Evolutionary conservation across 2,113 vertebrate species (phyloP).

Genomic region (Solea senegalensis): DNA sequence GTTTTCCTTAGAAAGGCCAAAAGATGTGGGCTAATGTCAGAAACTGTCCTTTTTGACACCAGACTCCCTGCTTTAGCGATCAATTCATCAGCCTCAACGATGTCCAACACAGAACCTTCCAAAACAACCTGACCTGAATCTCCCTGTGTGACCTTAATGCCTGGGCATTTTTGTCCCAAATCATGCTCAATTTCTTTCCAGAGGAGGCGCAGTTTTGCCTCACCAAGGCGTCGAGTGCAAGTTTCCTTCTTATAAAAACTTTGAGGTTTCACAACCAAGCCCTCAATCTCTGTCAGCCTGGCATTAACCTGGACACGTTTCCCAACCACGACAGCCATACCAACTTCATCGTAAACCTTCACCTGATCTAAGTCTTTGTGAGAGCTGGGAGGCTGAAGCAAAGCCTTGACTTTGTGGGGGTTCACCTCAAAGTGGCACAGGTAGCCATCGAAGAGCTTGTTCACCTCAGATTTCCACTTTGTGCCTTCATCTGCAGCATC

Average conservation of each 20-base stretch:
- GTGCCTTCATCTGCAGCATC: background rate
- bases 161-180: slow-evolving; percentile 34
- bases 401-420: slow-evolving; percentile 25
- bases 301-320: background rate
- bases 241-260: slow-evolving; percentile 11
- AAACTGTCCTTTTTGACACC: slow-evolving; percentile 41
- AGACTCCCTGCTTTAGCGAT: slow-evolving; percentile 15
- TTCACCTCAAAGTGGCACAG: slow-evolving; percentile 27
- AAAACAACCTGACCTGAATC: slow-evolving; percentile 49
- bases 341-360: slow-evolving; percentile 27
- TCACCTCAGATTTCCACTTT: slow-evolving; percentile 23
- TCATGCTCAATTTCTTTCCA: slow-evolving; percentile 40
- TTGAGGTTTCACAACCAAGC: background rate
- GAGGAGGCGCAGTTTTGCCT: slow-evolving; percentile 63
- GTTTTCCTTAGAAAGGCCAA: slow-evolving; percentile 50
- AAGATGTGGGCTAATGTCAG: slow-evolving; percentile 34
- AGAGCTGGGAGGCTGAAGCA: slow-evolving; percentile 30
- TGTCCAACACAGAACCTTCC: slow-evolving; percentile 41
- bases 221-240: slow-evolving; percentile 28
- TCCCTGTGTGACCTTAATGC: slow-evolving; percentile 20
- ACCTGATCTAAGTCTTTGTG: background rate
- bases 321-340: slow-evolving; percentile 43
- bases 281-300: background rate
- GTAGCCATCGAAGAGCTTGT: slow-evolving; percentile 18
- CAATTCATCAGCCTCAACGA: slow-evolving; percentile 39